These are phyloP conservation scores for Drosophila flavopinicola DNA, from an alignment of 2,888 invertebrate genomes.

Conservation along the genomic window DNA sequence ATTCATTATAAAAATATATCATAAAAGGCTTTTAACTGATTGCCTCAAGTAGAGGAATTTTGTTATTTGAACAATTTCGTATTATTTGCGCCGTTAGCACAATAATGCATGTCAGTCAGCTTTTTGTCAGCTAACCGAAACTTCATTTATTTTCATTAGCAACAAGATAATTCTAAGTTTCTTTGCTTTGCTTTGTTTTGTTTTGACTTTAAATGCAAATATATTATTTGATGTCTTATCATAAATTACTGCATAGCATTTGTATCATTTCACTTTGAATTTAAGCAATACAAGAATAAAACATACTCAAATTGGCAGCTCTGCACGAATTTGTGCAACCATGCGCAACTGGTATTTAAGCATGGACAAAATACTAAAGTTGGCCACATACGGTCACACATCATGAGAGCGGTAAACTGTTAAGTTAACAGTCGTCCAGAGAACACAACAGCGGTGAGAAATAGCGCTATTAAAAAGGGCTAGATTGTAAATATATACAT, in stretches of 20 bases:
- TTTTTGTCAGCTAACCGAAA: slow-evolving; percentile 27
- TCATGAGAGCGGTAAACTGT: slow-evolving; percentile 27
- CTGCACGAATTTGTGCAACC: slow-evolving; percentile 31
- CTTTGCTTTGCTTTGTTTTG: not conserved
- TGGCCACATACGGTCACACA: slow-evolving; percentile 20
- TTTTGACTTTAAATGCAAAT: too few relatives aligned
- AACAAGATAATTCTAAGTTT: not conserved
- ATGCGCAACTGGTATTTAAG: slow-evolving; percentile 39
- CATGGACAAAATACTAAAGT: slow-evolving; percentile 27
- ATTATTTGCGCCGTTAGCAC: slow-evolving; percentile 35
- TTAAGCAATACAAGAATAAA: not conserved
- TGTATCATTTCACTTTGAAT: not conserved
- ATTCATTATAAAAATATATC: too few relatives aligned
- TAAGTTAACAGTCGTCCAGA: slow-evolving; percentile 32
- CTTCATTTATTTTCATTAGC: too few relatives aligned
- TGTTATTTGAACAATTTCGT: too few relatives aligned
- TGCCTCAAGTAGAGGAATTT: too few relatives aligned
- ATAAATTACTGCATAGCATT: too few relatives aligned
- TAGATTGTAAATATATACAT: not conserved
- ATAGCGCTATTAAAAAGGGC: slow-evolving; percentile 25
- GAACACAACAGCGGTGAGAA: slow-evolving; percentile 11
- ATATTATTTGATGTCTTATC: too few relatives aligned
- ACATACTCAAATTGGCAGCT: slow-evolving; percentile 15
- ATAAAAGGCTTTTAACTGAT: too few relatives aligned
- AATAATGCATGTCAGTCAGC: slow-evolving; percentile 21